phyloP scores from a whole-genome alignment of 2,113 vertebrate genomes.

The Pollachius pollachius region DNA sequence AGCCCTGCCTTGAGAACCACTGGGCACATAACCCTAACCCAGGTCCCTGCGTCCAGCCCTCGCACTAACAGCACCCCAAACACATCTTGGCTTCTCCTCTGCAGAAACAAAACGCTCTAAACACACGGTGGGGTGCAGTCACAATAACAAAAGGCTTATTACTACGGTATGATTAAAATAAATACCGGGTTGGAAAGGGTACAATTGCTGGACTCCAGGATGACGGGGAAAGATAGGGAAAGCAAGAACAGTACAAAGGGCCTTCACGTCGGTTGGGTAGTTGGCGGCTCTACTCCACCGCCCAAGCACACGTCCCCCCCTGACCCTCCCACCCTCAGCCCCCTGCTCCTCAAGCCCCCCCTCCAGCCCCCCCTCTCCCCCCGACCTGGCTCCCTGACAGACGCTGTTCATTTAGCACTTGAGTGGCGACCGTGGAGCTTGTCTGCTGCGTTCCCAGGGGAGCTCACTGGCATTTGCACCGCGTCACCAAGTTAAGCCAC shows the following conservation, averaged over 20 bases:
- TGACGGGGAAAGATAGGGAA: too few relatives aligned
- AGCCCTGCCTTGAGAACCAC: too few relatives aligned
- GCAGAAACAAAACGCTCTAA: too few relatives aligned
- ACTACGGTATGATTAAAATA: too few relatives aligned
- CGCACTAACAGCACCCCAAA: too few relatives aligned
- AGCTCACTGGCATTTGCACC: conserved; percentile 55
- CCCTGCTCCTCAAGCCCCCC: background rate
- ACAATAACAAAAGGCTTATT: too few relatives aligned
- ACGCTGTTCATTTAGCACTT: conserved; percentile 62
- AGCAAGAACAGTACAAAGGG: background rate
- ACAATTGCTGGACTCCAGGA: too few relatives aligned
- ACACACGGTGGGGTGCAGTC: too few relatives aligned
- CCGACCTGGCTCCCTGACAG: conserved; percentile 40
- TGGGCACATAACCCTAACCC: too few relatives aligned
- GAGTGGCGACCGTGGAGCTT: conserved; percentile 42
- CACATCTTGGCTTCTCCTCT: too few relatives aligned
- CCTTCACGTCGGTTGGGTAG: background rate
- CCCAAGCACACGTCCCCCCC: background rate
- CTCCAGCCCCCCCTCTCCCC: conserved; percentile 4
- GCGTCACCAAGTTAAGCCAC: conserved; percentile 54
- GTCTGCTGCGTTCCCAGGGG: conserved; percentile 55
- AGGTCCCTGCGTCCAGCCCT: too few relatives aligned
- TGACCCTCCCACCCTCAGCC: background rate
- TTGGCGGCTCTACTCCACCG: background rate
- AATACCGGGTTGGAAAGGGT: too few relatives aligned